Base-by-base conservation (phyloP, 2,888 invertebrate genomes). In the Thyatira batis region DNA sequence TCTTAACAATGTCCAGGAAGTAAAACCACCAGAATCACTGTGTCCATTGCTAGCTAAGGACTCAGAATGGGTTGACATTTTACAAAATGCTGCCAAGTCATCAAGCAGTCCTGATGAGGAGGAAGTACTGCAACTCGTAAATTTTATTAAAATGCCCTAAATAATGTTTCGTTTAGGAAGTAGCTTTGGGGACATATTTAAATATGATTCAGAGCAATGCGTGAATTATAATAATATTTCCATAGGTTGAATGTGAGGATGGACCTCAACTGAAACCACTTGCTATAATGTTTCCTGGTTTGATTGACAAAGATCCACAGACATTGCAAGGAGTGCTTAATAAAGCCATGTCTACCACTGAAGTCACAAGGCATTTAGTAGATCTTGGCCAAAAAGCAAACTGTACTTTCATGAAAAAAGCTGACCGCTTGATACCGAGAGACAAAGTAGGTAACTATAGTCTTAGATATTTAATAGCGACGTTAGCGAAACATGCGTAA, bases 21-120 rank as follows among this genome's bases (percentile, higher is more conserved):
- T 60, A 43, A 62, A 65, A 33, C 53, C 57, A 25, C 44, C 55
- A 23, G 72, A 74, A 62, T 75, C 75, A 8, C 55, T 73, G 28
- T 86, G 80, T 50, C 85, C 92, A 2, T 68, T 92, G 52, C 68
- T 88, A 58, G 90, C 92, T 10, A 89, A 89, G 71, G 92, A 92
- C 68, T 93, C 93, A 0, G 88, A 89, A 78, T 92, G 92, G 92
- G 80, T 82, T 67, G 84, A 88, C 64, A 79, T 87, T 63, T 58
- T 86, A 63, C 82, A 86, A 54, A 58, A 64, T 10, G 67, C 68
- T 4, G 54, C 65, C n/a, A 67, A 50, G 51, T 65, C 66, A 21
- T 54, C 70, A 27, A 64, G 58, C 20, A 69, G 68, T 39, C 70
- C 74, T 49, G 81, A 80, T 39, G 85, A 84, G 51, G 87, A 89